Conservation (phyloP, 2,113 vertebrate species). For the Calidris pygmaea region DNA sequence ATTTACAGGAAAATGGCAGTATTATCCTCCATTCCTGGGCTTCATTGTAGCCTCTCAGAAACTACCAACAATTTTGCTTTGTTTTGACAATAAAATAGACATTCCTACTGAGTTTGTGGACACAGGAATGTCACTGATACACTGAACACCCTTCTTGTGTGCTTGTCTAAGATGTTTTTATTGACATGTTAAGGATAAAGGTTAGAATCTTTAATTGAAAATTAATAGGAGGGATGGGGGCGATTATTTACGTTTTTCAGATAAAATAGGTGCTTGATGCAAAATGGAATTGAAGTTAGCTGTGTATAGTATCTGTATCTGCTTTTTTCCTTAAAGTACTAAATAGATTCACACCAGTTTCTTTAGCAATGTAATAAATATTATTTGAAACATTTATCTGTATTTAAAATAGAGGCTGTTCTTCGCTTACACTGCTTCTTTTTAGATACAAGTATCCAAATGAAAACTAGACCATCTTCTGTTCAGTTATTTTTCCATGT, state of each 20-base stretch:
- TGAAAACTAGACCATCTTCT: background rate
- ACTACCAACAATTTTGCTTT: background rate
- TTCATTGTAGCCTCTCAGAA: background rate
- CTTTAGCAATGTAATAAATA: background rate
- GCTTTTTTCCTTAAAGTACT: background rate
- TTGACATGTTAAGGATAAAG: background rate
- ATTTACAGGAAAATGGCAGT: background rate
- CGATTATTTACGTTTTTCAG: background rate
- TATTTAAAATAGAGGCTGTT: background rate
- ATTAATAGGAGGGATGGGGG: background rate
- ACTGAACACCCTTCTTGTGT: background rate
- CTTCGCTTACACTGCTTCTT: background rate
- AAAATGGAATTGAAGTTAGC: background rate
- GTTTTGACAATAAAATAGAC: background rate
- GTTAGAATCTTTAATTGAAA: background rate
- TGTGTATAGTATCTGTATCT: background rate
- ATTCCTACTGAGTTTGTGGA: background rate
- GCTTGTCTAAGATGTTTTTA: background rate
- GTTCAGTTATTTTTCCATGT: background rate
- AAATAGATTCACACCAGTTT: background rate
- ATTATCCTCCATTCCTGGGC: background rate
- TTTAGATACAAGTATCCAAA: background rate
- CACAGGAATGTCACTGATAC: background rate
- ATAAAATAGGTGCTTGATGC: background rate
- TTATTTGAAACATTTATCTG: background rate